Evolutionary conservation across 2,797 vertebrate species (phyloP).

Genomic region (Falco peregrinus): DNA sequence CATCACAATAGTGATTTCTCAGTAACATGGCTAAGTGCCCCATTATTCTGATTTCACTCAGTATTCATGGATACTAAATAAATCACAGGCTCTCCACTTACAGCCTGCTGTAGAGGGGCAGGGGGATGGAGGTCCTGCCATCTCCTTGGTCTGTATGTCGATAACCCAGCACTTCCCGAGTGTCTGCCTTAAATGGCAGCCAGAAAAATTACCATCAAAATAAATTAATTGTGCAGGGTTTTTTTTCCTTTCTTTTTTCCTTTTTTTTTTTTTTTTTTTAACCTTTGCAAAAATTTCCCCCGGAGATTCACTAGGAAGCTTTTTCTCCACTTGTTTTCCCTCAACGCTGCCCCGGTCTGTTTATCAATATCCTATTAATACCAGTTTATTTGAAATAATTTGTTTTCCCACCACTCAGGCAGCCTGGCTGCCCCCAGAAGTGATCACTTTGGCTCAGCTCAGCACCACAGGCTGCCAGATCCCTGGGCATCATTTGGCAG

Average conservation of each 20-base stretch:
- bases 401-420: background rate
- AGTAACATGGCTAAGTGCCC: slow-evolving; percentile 69
- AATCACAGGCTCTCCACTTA: slow-evolving; percentile 42
- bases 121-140: slow-evolving; percentile 41
- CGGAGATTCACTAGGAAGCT: slow-evolving; percentile 9
- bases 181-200: background rate
- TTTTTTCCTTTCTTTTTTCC: too few relatives aligned
- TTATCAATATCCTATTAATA: slow-evolving; percentile 39
- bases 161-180: slow-evolving; percentile 22
- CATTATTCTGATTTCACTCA: slow-evolving; percentile 69
- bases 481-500: background rate
- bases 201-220: background rate
- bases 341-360: background rate
- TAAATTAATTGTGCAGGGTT: background rate
- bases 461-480: background rate
- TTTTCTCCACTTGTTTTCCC: background rate
- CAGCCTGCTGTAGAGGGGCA: slow-evolving; percentile 23
- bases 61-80: slow-evolving; percentile 65
- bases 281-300: background rate
- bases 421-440: background rate
- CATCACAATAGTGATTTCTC: slow-evolving; percentile 74
- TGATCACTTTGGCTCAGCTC: accelerated
- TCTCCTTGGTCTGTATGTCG: background rate
- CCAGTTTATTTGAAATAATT: background rate
- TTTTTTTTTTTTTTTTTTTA: background rate